phyloP scores from a whole-genome alignment of 2,797 vertebrate genomes.

The Dryobates pubescens region DNA sequence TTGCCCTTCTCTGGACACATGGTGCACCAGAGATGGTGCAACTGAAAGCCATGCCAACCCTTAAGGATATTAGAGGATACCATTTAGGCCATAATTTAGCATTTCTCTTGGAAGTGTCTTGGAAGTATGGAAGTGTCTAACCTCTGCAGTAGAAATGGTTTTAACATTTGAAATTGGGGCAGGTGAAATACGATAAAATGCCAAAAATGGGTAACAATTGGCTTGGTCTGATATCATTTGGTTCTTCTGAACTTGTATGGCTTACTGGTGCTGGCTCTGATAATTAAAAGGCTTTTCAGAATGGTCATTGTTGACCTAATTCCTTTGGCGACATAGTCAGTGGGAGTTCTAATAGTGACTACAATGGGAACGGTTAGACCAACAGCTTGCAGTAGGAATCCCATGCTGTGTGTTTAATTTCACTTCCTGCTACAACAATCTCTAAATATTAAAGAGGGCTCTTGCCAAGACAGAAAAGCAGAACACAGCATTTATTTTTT shows the following conservation, averaged over 20 bases:
- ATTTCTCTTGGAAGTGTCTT: not conserved
- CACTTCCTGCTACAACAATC: slow-evolving; percentile 48
- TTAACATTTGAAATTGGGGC: slow-evolving; percentile 13
- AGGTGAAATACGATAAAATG: not conserved
- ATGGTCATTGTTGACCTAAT: slow-evolving; percentile 45
- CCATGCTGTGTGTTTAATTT: slow-evolving; percentile 64
- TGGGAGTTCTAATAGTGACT: slow-evolving; percentile 49
- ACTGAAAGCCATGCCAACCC: not conserved
- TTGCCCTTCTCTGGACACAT: too few relatives aligned
- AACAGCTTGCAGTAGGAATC: slow-evolving; percentile 63
- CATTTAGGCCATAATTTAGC: not conserved
- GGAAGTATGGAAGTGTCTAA: not conserved
- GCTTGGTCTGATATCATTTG: not conserved
- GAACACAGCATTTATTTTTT: not conserved
- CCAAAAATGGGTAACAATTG: not conserved
- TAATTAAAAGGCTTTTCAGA: slow-evolving; percentile 55
- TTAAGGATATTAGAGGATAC: not conserved
- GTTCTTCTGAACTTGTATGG: not conserved
- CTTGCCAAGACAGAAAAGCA: slow-evolving; percentile 43
- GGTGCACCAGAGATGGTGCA: not conserved
- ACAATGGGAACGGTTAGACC: slow-evolving; percentile 25
- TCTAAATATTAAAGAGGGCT: slow-evolving; percentile 63
- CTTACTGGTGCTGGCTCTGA: slow-evolving; percentile 7
- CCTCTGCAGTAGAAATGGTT: not conserved
- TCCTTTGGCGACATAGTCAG: not conserved